Percentiles rank a stretch among this genome's conserved stretches.
phyloP scores from a whole-genome alignment of 2,888 invertebrate species.

The Heteromurus nitidus region DNA sequence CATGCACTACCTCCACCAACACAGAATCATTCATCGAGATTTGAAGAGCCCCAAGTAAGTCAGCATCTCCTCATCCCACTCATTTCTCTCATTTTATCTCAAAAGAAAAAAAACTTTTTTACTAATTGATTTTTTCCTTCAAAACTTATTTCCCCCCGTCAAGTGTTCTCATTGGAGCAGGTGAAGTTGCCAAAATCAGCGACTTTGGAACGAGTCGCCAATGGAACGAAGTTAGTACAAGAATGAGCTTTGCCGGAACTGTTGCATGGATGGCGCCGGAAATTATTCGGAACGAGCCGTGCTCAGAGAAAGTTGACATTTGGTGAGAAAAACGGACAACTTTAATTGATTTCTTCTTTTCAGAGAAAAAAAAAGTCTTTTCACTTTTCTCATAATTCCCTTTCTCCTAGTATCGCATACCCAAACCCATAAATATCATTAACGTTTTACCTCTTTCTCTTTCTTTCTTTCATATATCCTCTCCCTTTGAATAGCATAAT shows the following conservation, averaged over 20 bases:
- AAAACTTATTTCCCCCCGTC: slow-evolving; percentile 74
- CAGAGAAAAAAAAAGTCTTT: neutral
- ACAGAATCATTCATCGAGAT: slow-evolving; percentile 98
- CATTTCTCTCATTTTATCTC: too few species aligned
- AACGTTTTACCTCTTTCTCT: too few species aligned
- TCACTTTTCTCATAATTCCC: neutral
- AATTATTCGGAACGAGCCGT: slow-evolving; percentile 96
- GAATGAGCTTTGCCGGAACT: slow-evolving; percentile 99
- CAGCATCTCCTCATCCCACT: too few species aligned
- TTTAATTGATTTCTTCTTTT: neutral
- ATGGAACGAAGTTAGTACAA: slow-evolving; percentile 95
- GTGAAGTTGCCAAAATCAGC: slow-evolving; percentile 92
- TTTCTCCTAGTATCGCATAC: neutral
- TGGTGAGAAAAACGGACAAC: slow-evolving; percentile 82
- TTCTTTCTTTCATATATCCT: too few species aligned
- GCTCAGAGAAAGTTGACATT: slow-evolving; percentile 98
- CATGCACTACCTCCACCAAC: slow-evolving; percentile 96
- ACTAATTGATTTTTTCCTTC: slow-evolving; percentile 38
- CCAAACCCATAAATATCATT: too few species aligned
- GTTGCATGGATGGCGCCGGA: slow-evolving; percentile 99
- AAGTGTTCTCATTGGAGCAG: slow-evolving; percentile 89
- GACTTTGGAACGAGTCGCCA: slow-evolving; percentile 98
- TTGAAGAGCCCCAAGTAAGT: slow-evolving; percentile 99
- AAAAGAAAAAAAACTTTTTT: too few species aligned
- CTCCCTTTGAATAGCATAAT: too few species aligned